Conservation (phyloP, 2,888 invertebrate genomes). For the Mimumesa dahlbomi region DNA sequence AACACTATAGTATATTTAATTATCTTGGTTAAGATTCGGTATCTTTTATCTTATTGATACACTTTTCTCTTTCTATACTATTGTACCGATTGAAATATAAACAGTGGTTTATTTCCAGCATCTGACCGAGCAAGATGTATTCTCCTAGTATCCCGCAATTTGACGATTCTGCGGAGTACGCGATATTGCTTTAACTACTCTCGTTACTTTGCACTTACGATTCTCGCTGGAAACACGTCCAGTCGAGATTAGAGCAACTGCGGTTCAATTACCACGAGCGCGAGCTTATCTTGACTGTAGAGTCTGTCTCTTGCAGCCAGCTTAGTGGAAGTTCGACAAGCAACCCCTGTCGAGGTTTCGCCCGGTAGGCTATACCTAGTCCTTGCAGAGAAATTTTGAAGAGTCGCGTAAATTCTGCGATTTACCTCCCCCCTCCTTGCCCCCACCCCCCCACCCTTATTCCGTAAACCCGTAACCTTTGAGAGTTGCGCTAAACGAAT, state of each 20-base stretch:
- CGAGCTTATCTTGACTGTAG: conserved; percentile 52
- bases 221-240: conserved; percentile 44
- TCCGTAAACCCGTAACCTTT: conserved; percentile 22
- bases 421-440: conserved; percentile 2
- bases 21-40: too few species aligned
- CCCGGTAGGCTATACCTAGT: not conserved
- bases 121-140: too few species aligned
- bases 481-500: conserved; percentile 25
- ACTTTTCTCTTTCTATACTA: too few species aligned
- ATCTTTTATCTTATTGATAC: too few species aligned
- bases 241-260: conserved; percentile 51
- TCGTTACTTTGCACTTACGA: conserved; percentile 47
- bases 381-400: conserved; percentile 1
- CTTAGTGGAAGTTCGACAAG: conserved; percentile 39
- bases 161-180: conserved; percentile 19
- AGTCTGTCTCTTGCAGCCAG: conserved; percentile 38
- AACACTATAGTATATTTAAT: too few species aligned
- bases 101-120: too few species aligned
- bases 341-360: conserved; percentile 25
- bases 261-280: conserved; percentile 55
- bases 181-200: conserved; percentile 38
- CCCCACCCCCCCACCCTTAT: too few species aligned
- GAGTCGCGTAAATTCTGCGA: conserved; percentile 16
- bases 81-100: too few species aligned
- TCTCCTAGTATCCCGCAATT: not conserved